Evolutionary conservation across 2,888 invertebrate species (phyloP).

Genomic region (Napeogenes inachia): DNA sequence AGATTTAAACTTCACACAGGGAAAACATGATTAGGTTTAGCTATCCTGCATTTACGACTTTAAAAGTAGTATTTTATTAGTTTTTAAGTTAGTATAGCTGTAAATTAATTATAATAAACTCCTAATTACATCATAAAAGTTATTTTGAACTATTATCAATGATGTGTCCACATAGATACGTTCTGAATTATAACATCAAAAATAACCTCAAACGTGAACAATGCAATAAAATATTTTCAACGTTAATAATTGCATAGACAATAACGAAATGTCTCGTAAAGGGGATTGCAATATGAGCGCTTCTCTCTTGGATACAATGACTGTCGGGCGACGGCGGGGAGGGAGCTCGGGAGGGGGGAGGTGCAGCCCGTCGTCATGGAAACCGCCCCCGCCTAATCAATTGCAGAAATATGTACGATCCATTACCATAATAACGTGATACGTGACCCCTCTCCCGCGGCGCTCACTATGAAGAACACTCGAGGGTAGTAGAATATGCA

Average conservation of each 20-base stretch:
- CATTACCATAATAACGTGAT: conserved; percentile 48
- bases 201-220: conserved; percentile 1
- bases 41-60: too few relatives aligned
- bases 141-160: too few relatives aligned
- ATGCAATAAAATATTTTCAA: conserved; percentile 1
- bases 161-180: too few relatives aligned
- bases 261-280: conserved; percentile 39
- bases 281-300: conserved; percentile 32
- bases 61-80: too few relatives aligned
- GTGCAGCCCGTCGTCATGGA: conserved; percentile 58
- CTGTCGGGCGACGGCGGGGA: conserved; percentile 33
- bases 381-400: conserved; percentile 77
- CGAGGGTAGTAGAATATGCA: conserved; percentile 36
- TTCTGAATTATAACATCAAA: not conserved
- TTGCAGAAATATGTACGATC: conserved; percentile 77
- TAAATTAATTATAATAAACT: too few relatives aligned
- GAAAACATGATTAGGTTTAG: too few relatives aligned
- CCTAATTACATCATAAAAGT: too few relatives aligned
- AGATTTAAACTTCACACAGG: too few relatives aligned
- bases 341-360: conserved; percentile 35
- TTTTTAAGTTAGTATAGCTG: too few relatives aligned
- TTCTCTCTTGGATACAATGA: conserved; percentile 42
- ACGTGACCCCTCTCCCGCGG: conserved; percentile 36
- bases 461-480: conserved; percentile 22
- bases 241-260: conserved; percentile 31